These are phyloP conservation scores for Mesorhabditis belari DNA, from an alignment of 2,888 invertebrate genomes.

Conservation along the genomic window DNA sequence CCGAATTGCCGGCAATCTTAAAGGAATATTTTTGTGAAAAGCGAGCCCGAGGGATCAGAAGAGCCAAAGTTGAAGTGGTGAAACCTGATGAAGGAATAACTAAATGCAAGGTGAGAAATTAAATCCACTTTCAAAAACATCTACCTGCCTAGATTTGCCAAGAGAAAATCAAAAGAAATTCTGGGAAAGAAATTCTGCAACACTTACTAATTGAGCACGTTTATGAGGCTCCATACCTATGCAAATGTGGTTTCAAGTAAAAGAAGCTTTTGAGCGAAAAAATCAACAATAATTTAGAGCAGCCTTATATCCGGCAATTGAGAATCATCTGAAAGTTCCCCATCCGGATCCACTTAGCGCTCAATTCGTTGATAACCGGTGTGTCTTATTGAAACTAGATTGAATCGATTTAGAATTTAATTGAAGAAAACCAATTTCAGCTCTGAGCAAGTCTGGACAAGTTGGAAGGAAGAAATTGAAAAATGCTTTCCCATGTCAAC, in stretches of 20 bases:
- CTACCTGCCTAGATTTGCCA: no score
- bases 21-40: neutral
- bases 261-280: neutral
- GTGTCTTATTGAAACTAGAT: neutral
- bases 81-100: neutral
- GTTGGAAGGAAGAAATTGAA: neutral
- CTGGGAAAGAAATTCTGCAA: no score
- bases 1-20: neutral
- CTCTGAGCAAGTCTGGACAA: neutral
- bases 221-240: neutral
- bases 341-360: neutral
- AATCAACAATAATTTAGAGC: neutral
- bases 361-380: neutral
- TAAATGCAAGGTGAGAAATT: neutral
- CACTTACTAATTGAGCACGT: neutral
- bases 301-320: neutral
- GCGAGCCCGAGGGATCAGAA: neutral
- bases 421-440: neutral
- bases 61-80: neutral
- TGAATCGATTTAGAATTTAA: neutral
- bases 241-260: neutral
- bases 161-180: neutral
- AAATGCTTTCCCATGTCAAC: neutral
- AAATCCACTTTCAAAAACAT: no score
- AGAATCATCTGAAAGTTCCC: neutral